A percentile compares a stretch with the other conserved stretches of the same genome.
phyloP scores from a whole-genome alignment of 2,888 invertebrate genomes.

The Alcis repandata region DNA sequence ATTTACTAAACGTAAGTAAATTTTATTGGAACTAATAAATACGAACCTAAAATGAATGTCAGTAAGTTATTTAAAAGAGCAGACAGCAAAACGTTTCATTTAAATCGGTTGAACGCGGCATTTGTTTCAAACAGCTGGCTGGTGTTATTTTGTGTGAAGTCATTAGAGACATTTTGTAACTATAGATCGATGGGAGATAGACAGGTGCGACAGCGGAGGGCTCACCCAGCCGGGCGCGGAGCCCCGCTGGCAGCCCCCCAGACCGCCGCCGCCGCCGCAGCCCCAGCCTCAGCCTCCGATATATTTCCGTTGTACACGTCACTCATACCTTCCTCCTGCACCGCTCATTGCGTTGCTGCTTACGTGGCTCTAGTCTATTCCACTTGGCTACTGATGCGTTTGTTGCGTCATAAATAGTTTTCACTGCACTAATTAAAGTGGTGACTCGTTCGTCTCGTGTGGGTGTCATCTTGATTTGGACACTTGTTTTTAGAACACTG shows the following conservation, averaged over 20 bases:
- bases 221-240: background rate
- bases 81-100: slow-evolving; percentile 8
- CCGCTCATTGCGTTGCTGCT: slow-evolving; percentile 51
- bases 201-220: slow-evolving; percentile 6
- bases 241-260: slow-evolving; percentile 34
- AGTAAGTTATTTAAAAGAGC: background rate
- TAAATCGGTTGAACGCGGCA: background rate
- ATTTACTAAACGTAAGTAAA: slow-evolving; percentile 12
- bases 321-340: slow-evolving; percentile 51
- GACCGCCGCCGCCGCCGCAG: slow-evolving; percentile 55
- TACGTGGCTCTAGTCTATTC: slow-evolving; percentile 52
- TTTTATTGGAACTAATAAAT: no score
- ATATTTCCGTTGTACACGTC: slow-evolving; percentile 72
- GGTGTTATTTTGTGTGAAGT: slow-evolving; percentile 3
- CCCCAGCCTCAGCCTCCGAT: slow-evolving; percentile 57
- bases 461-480: slow-evolving; percentile 34
- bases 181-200: slow-evolving; percentile 13
- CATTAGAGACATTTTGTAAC: slow-evolving; percentile 6
- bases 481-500: slow-evolving; percentile 25
- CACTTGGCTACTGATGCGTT: slow-evolving; percentile 66
- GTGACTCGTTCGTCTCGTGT: slow-evolving; percentile 44
- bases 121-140: background rate
- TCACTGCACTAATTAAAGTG: slow-evolving; percentile 64
- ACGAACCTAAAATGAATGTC: background rate
- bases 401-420: slow-evolving; percentile 67